phyloP scores from a whole-genome alignment of 2,888 invertebrate species.

The Minunthozetes semirufus region DNA sequence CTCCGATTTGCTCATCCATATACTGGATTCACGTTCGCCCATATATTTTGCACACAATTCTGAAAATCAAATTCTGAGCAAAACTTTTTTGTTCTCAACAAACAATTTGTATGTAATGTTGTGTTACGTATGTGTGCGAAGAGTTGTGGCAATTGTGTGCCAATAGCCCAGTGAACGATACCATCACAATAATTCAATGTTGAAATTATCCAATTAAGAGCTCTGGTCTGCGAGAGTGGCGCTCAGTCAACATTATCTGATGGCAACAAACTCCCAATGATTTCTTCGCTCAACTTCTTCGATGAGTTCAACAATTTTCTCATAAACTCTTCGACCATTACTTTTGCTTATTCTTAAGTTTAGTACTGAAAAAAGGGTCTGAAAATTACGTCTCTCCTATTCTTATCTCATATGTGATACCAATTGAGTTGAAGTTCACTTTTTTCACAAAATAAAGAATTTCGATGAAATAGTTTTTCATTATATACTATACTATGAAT shows the following conservation, averaged over 20 bases:
- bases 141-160: background rate
- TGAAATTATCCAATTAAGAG: conserved; percentile 20
- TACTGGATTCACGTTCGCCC: conserved; percentile 3
- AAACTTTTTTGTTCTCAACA: background rate
- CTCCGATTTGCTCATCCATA: conserved; percentile 1
- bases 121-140: background rate
- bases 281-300: conserved; percentile 9
- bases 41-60: background rate
- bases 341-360: background rate
- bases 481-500: background rate
- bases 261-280: conserved; percentile 4
- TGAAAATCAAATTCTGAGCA: background rate
- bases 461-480: background rate
- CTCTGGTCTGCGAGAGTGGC: conserved; percentile 2
- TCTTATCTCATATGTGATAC: conserved; percentile 11
- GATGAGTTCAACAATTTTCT: conserved; percentile 21
- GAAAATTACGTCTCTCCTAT: background rate
- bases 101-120: background rate
- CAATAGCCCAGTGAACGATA: conserved; percentile 16
- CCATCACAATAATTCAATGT: conserved; percentile 24
- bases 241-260: conserved; percentile 8
- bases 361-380: background rate
- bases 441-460: background rate
- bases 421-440: background rate
- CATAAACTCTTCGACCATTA: background rate